These are phyloP conservation scores for Papilio gigon DNA, from an alignment of 2,888 invertebrate species.

Conservation along the genomic window DNA sequence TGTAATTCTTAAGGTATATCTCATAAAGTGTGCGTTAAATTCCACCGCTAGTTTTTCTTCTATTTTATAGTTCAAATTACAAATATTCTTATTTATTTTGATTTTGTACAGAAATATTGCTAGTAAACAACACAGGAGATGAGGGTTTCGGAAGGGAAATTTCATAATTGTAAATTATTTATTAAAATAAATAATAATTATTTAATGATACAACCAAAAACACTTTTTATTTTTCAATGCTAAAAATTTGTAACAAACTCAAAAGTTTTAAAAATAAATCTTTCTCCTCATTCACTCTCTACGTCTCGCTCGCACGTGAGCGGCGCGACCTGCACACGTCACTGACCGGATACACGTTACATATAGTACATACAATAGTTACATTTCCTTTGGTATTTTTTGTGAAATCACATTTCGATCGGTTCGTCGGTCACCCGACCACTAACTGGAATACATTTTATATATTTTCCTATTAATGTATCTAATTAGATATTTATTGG, in stretches of 20 bases:
- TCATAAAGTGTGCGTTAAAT: not conserved
- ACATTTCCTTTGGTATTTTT: constrained; percentile 35
- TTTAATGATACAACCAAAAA: constrained; percentile 35
- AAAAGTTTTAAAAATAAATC: constrained; percentile 32
- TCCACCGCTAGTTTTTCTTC: not conserved
- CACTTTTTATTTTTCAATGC: constrained; percentile 30
- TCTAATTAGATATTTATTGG: constrained; percentile 19
- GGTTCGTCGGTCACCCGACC: constrained; percentile 5
- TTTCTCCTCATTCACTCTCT: constrained; percentile 27
- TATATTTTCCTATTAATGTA: constrained; percentile 13
- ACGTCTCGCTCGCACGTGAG: constrained; percentile 12
- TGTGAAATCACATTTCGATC: constrained; percentile 27
- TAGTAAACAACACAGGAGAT: not conserved
- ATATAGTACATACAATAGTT: constrained; percentile 20
- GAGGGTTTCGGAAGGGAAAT: constrained; percentile 12
- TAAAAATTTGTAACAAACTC: constrained; percentile 34
- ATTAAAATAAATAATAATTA: constrained; percentile 34
- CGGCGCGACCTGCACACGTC: constrained; percentile 13
- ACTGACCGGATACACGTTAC: constrained; percentile 27
- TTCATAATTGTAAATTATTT: constrained; percentile 22
- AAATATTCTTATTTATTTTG: not conserved
- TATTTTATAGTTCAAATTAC: not conserved
- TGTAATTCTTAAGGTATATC: not conserved
- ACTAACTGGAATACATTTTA: constrained; percentile 20
- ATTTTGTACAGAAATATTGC: not conserved